Evolutionary conservation across 2,797 vertebrate genomes (phyloP), one percentile per base, ranked within the genome.

Genomic region (Muscicapa comitata): DNA sequence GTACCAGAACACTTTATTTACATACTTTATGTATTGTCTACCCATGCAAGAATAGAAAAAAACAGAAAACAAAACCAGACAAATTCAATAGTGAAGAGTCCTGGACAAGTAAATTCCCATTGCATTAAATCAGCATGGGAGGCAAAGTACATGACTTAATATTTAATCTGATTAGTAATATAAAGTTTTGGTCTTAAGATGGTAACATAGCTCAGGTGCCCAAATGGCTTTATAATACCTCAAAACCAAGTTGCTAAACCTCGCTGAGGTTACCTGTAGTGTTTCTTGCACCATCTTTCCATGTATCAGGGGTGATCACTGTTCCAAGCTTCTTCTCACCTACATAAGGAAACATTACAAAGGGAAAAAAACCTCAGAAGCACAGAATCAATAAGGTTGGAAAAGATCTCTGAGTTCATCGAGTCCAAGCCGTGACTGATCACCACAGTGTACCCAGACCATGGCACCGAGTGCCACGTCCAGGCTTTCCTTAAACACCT

Each of bases 251-350:
- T 0, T 0, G 14, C 7, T 54, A 45, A 37, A 54, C 7, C 5
- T 40, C 23, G n/a, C n/a, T 2, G 2, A 17, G 2, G 8, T 74
- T 96, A 99, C 99, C 99, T 98, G 99, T 99, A 53, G 99, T 99
- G 92, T 99, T 99, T 63, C 99, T 98, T 29, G 99, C 99, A 65
- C 99, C 99, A 97, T 99, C 99, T 84, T 99, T 99, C 99, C 99
- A 99, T 5, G 99, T 99, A 88, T 99, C 99, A 2, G 99, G 99
- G 53, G 99, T 99, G 84, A 99, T 99, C 20, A 99, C 99, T 7
- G 98, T 99, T 8, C 99, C 99, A 23, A 99, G 98, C 90, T 99
- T 99, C 98, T 99, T 99, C 96, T 99, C 99, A 23, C 99, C 99
- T 99, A 75, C 42, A 7, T 6, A 28, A 47, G 51, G 31, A 53